Conservation (phyloP, 2,113 vertebrate species). For the Paraplagusia blochii region DNA sequence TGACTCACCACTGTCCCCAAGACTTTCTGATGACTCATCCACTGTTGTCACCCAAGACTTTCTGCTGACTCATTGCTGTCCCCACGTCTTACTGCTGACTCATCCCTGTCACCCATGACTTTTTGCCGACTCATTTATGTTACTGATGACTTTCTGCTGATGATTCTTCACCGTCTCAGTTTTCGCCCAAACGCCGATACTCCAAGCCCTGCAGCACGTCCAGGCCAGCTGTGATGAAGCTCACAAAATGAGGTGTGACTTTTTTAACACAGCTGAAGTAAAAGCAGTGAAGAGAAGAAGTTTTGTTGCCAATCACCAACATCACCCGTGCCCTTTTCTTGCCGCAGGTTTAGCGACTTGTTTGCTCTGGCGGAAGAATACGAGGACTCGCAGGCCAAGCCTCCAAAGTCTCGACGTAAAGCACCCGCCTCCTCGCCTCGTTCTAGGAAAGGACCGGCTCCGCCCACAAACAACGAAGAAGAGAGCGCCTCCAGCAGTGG, state of each 20-base stretch:
- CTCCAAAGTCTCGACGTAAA: constrained; percentile 87
- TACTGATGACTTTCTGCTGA: no score
- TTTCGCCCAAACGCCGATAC: constrained; percentile 92
- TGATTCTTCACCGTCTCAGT: constrained; percentile 77
- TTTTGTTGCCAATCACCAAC: background rate
- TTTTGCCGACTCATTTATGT: no score
- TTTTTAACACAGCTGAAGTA: background rate
- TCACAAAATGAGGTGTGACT: constrained; percentile 90
- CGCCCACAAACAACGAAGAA: constrained; percentile 86
- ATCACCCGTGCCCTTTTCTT: background rate
- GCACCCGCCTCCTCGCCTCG: constrained; percentile 84
- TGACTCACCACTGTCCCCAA: no score
- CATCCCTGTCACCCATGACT: no score
- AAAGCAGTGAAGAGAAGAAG: no score
- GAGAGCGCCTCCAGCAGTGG: constrained; percentile 88
- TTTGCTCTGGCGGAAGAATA: constrained; percentile 92
- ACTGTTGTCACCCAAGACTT: no score
- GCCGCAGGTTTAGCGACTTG: constrained; percentile 86
- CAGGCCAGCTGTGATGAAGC: constrained; percentile 95
- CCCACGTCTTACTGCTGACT: no score
- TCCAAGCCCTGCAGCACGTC: constrained; percentile 93
- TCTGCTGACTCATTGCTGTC: no score
- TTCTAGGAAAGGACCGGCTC: constrained; percentile 82
- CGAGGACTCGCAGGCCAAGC: constrained; percentile 87
- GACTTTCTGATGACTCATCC: no score